These are phyloP conservation scores for Stenopsyche tienmushanensis DNA, from an alignment of 1,140 invertebrate genomes.

Conservation along the genomic window DNA sequence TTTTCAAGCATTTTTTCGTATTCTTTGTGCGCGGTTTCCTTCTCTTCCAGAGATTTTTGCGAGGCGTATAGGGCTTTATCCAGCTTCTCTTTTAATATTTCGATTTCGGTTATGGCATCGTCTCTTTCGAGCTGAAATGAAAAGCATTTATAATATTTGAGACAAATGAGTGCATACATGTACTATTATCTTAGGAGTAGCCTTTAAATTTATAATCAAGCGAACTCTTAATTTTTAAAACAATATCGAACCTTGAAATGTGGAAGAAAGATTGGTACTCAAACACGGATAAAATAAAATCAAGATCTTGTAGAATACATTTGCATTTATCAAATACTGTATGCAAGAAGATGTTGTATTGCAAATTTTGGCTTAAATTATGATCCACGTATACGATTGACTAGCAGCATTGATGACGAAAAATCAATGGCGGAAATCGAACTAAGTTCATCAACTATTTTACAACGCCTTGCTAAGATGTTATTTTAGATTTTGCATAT, in stretches of 20 bases:
- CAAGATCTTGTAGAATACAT: too few species aligned
- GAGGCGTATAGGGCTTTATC: constrained; percentile 80
- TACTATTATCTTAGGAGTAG: background rate
- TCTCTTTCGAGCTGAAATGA: constrained; percentile 77
- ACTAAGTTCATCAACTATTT: too few species aligned
- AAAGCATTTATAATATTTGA: constrained; percentile 33
- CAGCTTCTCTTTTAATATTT: constrained; percentile 85
- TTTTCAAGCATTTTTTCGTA: constrained; percentile 91
- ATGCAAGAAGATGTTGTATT: too few species aligned
- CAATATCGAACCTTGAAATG: background rate
- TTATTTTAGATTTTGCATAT: too few species aligned
- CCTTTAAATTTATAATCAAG: background rate
- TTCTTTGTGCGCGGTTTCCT: constrained; percentile 84
- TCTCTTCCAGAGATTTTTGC: constrained; percentile 83
- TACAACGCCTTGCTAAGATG: too few species aligned
- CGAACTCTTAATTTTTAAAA: constrained; percentile 3
- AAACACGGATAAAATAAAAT: too few species aligned
- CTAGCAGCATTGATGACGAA: too few species aligned
- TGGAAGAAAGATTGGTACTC: background rate
- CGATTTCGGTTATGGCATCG: constrained; percentile 79
- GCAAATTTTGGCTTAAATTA: too few species aligned
- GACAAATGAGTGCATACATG: too few species aligned
- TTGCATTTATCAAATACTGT: too few species aligned
- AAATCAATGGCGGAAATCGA: too few species aligned
- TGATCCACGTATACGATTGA: too few species aligned